Percentiles rank a stretch among this genome's conserved stretches.
These are phyloP conservation scores for Hyppa rectilinea DNA, from an alignment of 2,888 invertebrate species.

Conservation along the genomic window DNA sequence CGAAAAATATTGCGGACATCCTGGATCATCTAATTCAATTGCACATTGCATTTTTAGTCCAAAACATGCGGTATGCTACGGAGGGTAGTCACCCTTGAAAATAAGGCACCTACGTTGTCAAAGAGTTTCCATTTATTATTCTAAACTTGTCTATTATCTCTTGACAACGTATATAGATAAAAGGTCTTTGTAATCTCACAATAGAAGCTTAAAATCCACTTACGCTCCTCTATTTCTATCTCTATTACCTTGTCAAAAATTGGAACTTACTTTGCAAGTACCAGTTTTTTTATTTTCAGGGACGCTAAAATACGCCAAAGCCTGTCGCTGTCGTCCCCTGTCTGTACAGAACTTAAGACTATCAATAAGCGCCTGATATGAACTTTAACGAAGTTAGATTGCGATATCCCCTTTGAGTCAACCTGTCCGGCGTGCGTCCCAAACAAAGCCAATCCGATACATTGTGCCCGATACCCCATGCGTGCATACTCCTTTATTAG, in stretches of 20 bases:
- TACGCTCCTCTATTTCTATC: background rate
- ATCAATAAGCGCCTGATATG: conserved; percentile 7
- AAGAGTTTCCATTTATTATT: background rate
- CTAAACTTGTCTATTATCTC: background rate
- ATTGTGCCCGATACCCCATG: conserved; percentile 6
- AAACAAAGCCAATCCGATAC: conserved; percentile 29
- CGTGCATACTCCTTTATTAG: conserved; percentile 39
- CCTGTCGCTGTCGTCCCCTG: too few species aligned
- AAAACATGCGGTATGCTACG: background rate
- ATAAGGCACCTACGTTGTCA: too few species aligned
- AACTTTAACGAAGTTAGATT: conserved; percentile 36
- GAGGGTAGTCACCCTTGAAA: too few species aligned
- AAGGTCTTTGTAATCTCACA: background rate
- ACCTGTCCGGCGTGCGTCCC: background rate
- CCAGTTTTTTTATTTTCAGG: background rate
- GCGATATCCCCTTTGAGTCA: conserved; percentile 2
- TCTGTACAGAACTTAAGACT: background rate
- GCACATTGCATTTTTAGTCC: background rate
- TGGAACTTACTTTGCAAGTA: too few species aligned
- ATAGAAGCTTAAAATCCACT: background rate
- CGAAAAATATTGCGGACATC: too few species aligned
- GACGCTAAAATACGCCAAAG: background rate
- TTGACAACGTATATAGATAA: background rate
- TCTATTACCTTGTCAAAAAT: too few species aligned
- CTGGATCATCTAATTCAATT: too few species aligned